A percentile compares a stretch with the other conserved stretches of the same genome.
phyloP scores from a whole-genome alignment of 2,888 invertebrate genomes.

The Dicranocentrus wangi region DNA sequence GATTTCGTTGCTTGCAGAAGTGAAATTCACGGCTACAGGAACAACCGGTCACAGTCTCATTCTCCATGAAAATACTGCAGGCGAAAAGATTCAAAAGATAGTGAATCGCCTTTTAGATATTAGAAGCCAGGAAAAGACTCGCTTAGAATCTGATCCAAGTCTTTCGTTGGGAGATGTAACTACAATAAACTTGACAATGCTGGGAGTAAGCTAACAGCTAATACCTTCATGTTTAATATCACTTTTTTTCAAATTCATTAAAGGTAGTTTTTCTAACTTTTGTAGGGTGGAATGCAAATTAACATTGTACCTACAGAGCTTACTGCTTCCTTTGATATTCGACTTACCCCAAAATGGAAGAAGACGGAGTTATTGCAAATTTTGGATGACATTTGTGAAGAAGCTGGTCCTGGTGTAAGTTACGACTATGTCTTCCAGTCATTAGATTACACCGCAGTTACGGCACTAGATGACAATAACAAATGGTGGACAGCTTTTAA shows the following conservation, averaged over 20 bases:
- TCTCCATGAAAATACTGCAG: slow-evolving; percentile 86
- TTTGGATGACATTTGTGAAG: slow-evolving; percentile 74
- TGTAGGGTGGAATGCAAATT: slow-evolving; percentile 87
- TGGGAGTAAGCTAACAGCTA: slow-evolving; percentile 77
- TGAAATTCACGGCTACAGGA: slow-evolving; percentile 85
- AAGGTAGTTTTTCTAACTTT: too few species aligned
- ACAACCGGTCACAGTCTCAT: slow-evolving; percentile 87
- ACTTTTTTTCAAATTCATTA: too few species aligned
- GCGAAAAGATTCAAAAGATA: slow-evolving; percentile 84
- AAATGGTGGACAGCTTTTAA: slow-evolving; percentile 87
- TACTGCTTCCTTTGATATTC: slow-evolving; percentile 83
- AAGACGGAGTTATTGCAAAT: slow-evolving; percentile 77
- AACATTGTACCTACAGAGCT: slow-evolving; percentile 92
- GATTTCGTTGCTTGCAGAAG: too few species aligned
- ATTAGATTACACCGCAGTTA: slow-evolving; percentile 78
- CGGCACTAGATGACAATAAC: slow-evolving; percentile 80
- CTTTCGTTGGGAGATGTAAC: slow-evolving; percentile 85
- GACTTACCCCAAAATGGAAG: slow-evolving; percentile 81
- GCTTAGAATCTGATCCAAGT: slow-evolving; percentile 28
- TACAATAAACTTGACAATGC: slow-evolving; percentile 86
- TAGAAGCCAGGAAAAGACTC: slow-evolving; percentile 80
- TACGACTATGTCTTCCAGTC: slow-evolving; percentile 79
- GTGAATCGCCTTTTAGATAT: slow-evolving; percentile 84
- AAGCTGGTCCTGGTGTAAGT: slow-evolving; percentile 81
- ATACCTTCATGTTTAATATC: too few species aligned